Conservation (phyloP, 1,140 invertebrate genomes). For the Bradysia coprophila region DNA sequence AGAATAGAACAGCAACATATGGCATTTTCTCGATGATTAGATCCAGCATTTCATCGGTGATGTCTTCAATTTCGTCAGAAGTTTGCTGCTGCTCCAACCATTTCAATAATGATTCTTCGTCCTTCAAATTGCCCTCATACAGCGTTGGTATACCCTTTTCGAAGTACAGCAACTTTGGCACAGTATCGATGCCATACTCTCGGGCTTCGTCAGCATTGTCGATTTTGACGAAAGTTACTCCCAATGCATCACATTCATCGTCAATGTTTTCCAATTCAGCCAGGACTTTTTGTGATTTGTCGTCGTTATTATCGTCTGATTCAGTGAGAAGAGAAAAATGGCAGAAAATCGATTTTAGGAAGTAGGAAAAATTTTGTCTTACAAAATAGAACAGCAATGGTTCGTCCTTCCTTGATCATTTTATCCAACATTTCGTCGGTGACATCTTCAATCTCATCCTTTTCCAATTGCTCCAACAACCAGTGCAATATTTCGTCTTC, state of each 20-base stretch:
- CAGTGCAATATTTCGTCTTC: slow-evolving; percentile 82
- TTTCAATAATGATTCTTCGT: slow-evolving; percentile 73
- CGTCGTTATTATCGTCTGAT: slow-evolving; percentile 78
- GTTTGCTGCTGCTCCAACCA: slow-evolving; percentile 76
- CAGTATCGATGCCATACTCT: slow-evolving; percentile 78
- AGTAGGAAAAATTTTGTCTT: too few species aligned
- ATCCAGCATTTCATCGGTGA: slow-evolving; percentile 87
- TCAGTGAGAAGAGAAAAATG: too few species aligned
- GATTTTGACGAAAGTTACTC: slow-evolving; percentile 82
- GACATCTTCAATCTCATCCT: slow-evolving; percentile 89
- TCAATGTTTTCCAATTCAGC: slow-evolving; percentile 88
- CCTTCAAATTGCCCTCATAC: slow-evolving; percentile 79
- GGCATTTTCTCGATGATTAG: slow-evolving; percentile 77
- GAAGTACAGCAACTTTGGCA: slow-evolving; percentile 74
- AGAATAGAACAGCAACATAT: slow-evolving; percentile 75
- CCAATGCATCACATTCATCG: slow-evolving; percentile 77
- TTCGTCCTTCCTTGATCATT: slow-evolving; percentile 73
- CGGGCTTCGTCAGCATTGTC: slow-evolving; percentile 76
- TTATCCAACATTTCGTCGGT: slow-evolving; percentile 86
- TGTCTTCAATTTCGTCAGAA: slow-evolving; percentile 82
- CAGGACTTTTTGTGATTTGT: slow-evolving; percentile 67
- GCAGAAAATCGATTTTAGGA: too few species aligned
- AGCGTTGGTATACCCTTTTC: slow-evolving; percentile 76
- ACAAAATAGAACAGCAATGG: slow-evolving; percentile 84
- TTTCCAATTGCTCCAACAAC: slow-evolving; percentile 67